Conservation (phyloP, 2,888 invertebrate species). For the Habrosyne pyritoides region DNA sequence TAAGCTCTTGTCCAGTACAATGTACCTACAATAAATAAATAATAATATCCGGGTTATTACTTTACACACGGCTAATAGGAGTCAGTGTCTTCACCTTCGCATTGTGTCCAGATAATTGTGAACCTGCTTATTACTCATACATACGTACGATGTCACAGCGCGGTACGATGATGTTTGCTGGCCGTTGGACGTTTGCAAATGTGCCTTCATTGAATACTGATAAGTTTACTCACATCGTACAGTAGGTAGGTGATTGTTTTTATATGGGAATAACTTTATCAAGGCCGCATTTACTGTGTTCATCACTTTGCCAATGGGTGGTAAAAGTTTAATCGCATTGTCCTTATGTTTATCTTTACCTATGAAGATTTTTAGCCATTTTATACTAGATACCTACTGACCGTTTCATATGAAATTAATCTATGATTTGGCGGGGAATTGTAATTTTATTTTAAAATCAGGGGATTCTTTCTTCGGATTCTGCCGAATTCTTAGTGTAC, state of each 20-base stretch:
- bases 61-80: slow-evolving; percentile 23
- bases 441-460: too few relatives aligned
- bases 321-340: too few relatives aligned
- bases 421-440: too few relatives aligned
- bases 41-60: background rate
- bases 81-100: slow-evolving; percentile 45
- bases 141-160: slow-evolving; percentile 56
- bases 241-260: slow-evolving; percentile 44
- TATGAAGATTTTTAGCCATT: too few relatives aligned
- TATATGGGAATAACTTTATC: slow-evolving; percentile 36
- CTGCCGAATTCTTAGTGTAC: too few relatives aligned
- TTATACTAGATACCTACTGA: too few relatives aligned
- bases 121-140: slow-evolving; percentile 59
- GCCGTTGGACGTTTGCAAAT: slow-evolving; percentile 43
- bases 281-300: slow-evolving; percentile 20
- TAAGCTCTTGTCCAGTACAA: too few relatives aligned
- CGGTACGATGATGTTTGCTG: slow-evolving; percentile 47
- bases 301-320: background rate
- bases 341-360: too few relatives aligned
- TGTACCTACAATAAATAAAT: too few relatives aligned
- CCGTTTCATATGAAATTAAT: too few relatives aligned
- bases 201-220: slow-evolving; percentile 65
- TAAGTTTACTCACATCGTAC: slow-evolving; percentile 55
- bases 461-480: too few relatives aligned
- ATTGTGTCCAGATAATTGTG: slow-evolving; percentile 48